Evolutionary conservation across 2,888 invertebrate genomes (phyloP), one percentile per base, ranked within the genome.

Genomic region (Adineta ricciae): DNA sequence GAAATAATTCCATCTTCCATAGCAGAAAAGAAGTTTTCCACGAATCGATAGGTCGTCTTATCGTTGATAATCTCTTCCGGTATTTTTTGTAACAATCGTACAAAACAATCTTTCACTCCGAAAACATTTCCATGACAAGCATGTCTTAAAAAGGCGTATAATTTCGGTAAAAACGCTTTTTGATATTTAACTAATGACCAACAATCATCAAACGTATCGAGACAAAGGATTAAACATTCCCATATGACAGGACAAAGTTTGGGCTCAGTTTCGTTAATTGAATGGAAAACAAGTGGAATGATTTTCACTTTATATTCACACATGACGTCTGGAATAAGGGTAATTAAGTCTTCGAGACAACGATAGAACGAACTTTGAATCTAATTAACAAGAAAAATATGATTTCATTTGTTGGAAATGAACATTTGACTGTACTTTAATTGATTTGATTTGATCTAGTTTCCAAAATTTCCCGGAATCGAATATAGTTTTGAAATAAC

Each of bases 401-500:
- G 21, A 5, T 64, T 11, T 64, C 1, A 16, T 64, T 27, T 64
- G 27, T 8, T 14, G 3, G 4, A 73, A 21, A 32, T 9, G 9
- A 38, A 38, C 14, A 36, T 27, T 64, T 11, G n/a, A n/a, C 16
- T 24, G n/a, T 78, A 78, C 78, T 78, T 78, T 38, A 24, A 41
- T n/a, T 21, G 78, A 78, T 46, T 83, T 21, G 83, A 86, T 92
- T 87, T 93, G 92, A 2, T 93, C 91, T 73, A 93, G 91, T 88
- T 93, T 93, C 95, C 95, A 95, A 91, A 94, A 95, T 89, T 93
- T 93, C 41, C 90, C 88, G 87, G 92, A 92, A 0, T 91, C 91
- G 86, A 94, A 89, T 84, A 95, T 90, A 84, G 91, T 91, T 3
- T 88, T 87, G 87, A 94, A 91, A 85, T 91, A 90, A 0, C 92